Evolutionary conservation across 2,888 invertebrate species (phyloP).

Genomic region (Dasysyrphus albostriatus): DNA sequence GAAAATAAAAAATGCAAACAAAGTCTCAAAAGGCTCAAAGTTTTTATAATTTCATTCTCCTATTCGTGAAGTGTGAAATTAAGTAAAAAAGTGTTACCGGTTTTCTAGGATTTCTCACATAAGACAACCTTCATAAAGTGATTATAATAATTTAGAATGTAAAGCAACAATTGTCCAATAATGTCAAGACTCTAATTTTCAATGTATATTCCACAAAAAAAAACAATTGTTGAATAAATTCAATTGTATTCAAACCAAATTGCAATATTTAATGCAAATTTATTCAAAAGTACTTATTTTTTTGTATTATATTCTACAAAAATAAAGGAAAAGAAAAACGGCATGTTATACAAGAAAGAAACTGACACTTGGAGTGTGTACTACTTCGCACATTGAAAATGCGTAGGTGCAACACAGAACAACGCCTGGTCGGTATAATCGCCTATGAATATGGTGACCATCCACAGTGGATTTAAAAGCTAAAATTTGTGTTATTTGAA

Average conservation of each 20-base stretch:
- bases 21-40: too few relatives aligned
- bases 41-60: too few relatives aligned
- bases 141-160: neutral
- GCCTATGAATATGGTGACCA: constrained; percentile 1
- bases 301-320: neutral
- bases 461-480: too few relatives aligned
- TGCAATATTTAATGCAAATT: constrained; percentile 7
- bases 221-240: neutral
- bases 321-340: neutral
- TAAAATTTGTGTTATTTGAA: too few relatives aligned
- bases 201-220: neutral
- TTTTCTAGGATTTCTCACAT: too few relatives aligned
- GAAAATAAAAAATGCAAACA: too few relatives aligned
- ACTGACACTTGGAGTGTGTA: constrained; percentile 13
- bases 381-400: constrained; percentile 1
- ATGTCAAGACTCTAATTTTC: neutral
- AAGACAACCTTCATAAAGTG: neutral
- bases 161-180: neutral
- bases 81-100: too few relatives aligned
- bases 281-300: neutral
- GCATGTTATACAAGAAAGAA: neutral
- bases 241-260: neutral
- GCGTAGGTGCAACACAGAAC: constrained; percentile 28
- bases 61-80: too few relatives aligned
- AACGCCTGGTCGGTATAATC: neutral